Evolutionary conservation across 1,140 invertebrate genomes (phyloP).

Genomic region (Monomorium pharaonis): DNA sequence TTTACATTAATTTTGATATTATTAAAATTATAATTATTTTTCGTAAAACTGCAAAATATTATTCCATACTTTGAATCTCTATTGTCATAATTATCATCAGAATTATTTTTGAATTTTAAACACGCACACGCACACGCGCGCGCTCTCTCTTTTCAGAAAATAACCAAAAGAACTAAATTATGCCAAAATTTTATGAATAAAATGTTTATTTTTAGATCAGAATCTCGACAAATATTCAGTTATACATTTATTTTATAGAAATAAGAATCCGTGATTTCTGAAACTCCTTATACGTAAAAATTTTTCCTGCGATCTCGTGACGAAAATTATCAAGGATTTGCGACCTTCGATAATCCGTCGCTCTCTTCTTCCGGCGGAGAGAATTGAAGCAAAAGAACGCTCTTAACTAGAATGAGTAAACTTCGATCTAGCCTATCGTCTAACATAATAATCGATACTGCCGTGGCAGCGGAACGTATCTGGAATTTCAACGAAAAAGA

Average conservation of each 20-base stretch:
- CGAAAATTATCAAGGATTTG: constrained; percentile 28
- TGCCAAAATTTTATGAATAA: neutral
- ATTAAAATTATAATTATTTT: neutral
- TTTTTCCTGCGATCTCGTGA: neutral
- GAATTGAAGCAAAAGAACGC: constrained; percentile 30
- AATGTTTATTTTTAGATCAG: neutral
- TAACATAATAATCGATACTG: constrained; percentile 60
- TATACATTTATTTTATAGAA: neutral
- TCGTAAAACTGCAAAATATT: neutral
- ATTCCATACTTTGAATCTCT: neutral
- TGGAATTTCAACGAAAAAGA: constrained; percentile 50
- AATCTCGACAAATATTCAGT: neutral
- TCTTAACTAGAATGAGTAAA: constrained; percentile 36
- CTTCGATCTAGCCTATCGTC: constrained; percentile 48
- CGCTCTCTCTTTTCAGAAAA: neutral
- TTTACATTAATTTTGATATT: neutral
- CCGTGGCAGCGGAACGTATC: constrained; percentile 33
- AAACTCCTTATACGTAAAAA: no score
- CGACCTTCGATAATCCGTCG: constrained; percentile 21
- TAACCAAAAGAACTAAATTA: neutral
- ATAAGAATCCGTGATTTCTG: neutral
- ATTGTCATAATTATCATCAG: neutral
- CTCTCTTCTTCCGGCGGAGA: neutral
- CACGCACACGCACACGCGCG: neutral
- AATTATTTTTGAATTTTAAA: neutral